Evolutionary conservation across 2,113 vertebrate species (phyloP).

Genomic region (Grammomys dolichurus): DNA sequence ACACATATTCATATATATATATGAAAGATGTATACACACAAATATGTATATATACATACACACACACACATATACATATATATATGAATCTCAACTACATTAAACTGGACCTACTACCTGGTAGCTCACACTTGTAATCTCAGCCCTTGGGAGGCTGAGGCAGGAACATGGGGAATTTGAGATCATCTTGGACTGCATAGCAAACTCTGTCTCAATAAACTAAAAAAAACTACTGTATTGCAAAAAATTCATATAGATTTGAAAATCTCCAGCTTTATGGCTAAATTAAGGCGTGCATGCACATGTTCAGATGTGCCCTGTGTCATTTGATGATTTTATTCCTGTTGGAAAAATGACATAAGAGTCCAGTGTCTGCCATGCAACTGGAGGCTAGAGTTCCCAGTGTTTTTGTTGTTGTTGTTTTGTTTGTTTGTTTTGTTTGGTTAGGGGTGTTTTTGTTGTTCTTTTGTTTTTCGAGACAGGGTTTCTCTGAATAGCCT

Average conservation of each 20-base stretch:
- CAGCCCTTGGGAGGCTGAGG: neutral
- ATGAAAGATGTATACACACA: no score
- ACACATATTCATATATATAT: neutral
- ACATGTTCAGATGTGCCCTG: neutral
- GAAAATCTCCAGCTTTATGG: neutral
- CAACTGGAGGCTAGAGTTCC: neutral
- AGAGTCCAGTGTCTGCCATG: rapidly evolving
- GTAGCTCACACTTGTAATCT: neutral
- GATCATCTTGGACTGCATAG: neutral
- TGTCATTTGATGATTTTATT: neutral
- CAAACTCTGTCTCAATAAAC: neutral
- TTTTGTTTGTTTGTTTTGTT: no score
- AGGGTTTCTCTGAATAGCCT: no score
- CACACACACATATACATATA: no score
- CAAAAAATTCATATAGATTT: neutral
- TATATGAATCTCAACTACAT: neutral
- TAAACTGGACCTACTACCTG: no score
- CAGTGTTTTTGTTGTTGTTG: neutral
- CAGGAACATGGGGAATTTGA: neutral
- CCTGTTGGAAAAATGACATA: neutral
- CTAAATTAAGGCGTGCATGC: neutral
- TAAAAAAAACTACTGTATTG: neutral
- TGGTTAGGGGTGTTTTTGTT: no score
- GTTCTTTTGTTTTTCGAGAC: no score
- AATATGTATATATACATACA: no score